A percentile compares a stretch with the other conserved stretches of the same genome.
phyloP scores from a whole-genome alignment of 2,797 vertebrate species.

The Coluber constrictor region DNA sequence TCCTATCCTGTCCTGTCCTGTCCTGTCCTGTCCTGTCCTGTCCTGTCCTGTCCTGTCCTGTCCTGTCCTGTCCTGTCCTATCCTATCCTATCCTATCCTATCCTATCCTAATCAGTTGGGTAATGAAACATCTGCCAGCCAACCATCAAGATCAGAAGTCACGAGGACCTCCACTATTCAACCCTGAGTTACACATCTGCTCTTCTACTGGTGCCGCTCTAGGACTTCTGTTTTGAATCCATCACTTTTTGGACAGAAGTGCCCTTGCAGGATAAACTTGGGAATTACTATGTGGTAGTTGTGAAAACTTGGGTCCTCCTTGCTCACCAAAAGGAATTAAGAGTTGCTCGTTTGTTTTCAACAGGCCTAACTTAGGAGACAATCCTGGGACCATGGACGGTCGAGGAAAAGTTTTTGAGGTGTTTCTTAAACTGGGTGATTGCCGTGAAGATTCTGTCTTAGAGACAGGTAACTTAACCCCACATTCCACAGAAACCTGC shows the following conservation, averaged over 20 bases:
- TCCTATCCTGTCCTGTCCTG: too few relatives aligned
- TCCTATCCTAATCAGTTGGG: too few relatives aligned
- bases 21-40: too few relatives aligned
- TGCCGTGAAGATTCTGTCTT: background rate
- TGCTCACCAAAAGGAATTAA: background rate
- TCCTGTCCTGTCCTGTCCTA: too few relatives aligned
- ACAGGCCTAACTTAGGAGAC: background rate
- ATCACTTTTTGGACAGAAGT: background rate
- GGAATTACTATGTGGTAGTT: background rate
- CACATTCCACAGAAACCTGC: background rate
- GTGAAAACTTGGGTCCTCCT: background rate
- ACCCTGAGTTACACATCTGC: background rate
- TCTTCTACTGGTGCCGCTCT: too few relatives aligned
- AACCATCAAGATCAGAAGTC: background rate
- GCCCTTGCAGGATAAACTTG: background rate
- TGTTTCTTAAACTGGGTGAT: background rate
- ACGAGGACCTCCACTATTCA: background rate
- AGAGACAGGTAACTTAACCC: background rate
- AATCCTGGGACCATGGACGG: background rate
- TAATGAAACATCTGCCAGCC: too few relatives aligned
- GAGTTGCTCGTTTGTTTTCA: background rate
- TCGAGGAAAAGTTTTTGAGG: background rate
- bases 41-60: too few relatives aligned
- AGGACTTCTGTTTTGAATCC: background rate
- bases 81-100: too few relatives aligned